phyloP scores from a whole-genome alignment of 2,797 vertebrate genomes.

The Poecilia wingei region DNA sequence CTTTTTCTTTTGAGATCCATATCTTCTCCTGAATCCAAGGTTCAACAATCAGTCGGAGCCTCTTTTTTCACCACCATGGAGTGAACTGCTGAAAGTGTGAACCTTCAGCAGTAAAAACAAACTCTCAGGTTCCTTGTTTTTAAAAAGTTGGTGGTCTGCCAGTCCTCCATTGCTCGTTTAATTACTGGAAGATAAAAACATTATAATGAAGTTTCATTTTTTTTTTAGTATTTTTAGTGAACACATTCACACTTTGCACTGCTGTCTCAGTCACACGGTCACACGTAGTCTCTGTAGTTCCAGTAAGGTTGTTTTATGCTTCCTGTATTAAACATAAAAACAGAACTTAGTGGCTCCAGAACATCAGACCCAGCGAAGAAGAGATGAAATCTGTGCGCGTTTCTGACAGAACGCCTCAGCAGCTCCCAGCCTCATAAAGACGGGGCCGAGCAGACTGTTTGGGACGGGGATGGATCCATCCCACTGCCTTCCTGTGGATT shows the following conservation, averaged over 20 bases:
- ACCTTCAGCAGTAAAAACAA: background rate
- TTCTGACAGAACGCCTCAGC: background rate
- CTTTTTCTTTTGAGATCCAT: background rate
- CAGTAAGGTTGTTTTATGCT: background rate
- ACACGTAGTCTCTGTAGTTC: background rate
- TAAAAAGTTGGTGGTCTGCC: background rate
- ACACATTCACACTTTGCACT: background rate
- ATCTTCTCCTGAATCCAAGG: background rate
- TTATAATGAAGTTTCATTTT: background rate
- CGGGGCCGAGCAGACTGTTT: background rate
- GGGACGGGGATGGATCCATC: background rate
- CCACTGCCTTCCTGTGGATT: background rate
- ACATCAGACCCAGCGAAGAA: background rate
- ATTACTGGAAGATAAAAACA: background rate
- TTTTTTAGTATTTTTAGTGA: background rate
- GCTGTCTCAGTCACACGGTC: background rate
- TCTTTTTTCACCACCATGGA: background rate
- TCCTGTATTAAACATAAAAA: background rate
- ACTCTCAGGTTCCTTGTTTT: background rate
- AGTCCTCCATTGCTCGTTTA: no score
- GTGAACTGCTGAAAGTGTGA: background rate
- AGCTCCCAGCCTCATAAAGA: background rate
- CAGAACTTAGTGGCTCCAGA: background rate
- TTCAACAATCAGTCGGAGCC: background rate
- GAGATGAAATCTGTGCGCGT: background rate